Evolutionary conservation across 2,113 vertebrate species (phyloP).

Genomic region (Pseudorhombus dupliciocellatus): DNA sequence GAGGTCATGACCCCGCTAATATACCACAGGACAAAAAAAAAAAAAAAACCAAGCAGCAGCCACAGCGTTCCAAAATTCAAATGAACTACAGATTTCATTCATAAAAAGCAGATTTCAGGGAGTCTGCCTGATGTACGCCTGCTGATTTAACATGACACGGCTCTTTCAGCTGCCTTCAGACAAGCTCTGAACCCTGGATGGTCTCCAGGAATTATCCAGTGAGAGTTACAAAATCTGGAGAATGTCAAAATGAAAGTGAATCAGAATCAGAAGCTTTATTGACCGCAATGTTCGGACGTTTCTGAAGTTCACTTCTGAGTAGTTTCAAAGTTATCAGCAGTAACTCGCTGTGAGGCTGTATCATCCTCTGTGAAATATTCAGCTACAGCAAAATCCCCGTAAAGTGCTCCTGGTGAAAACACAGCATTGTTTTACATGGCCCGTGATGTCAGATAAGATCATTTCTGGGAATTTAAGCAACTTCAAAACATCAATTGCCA

Average conservation of each 20-base stretch:
- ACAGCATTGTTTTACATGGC: too few species aligned
- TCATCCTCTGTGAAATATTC: too few species aligned
- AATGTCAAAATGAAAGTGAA: too few species aligned
- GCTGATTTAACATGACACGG: slow-evolving; percentile 11
- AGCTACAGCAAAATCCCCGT: too few species aligned
- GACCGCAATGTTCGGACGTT: too few species aligned
- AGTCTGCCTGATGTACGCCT: not conserved
- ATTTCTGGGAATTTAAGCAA: too few species aligned
- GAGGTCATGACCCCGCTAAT: not conserved
- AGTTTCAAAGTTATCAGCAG: not conserved
- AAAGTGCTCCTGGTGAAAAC: too few species aligned
- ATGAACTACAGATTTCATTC: slow-evolving; percentile 25
- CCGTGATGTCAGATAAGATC: too few species aligned
- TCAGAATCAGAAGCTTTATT: too few species aligned
- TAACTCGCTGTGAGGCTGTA: not conserved
- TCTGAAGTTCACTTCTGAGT: not conserved
- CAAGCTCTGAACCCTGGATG: not conserved
- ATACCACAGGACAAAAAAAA: slow-evolving; percentile 12
- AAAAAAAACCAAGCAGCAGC: not conserved
- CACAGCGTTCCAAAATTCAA: slow-evolving; percentile 11
- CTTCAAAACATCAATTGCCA: not conserved
- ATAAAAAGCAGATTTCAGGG: slow-evolving; percentile 17
- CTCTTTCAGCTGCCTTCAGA: slow-evolving; percentile 4
- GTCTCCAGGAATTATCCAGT: not conserved
- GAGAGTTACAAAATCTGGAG: too few species aligned